Evolutionary conservation across 1,140 invertebrate species (phyloP), one percentile per base, ranked within the genome.

Genomic region (Ceratitis capitata): DNA sequence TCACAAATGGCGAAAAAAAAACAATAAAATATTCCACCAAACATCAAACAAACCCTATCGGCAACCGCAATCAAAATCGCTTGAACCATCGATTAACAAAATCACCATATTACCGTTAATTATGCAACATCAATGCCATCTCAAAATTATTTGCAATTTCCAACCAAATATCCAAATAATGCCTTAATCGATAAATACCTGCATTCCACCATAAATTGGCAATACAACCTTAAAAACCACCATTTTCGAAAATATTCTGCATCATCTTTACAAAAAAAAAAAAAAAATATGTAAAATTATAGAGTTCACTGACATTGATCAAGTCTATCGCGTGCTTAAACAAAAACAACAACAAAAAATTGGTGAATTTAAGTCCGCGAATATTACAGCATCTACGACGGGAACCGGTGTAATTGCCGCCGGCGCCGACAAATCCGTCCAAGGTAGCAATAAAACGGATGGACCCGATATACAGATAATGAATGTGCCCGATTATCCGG

Each of bases 281-380:
- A 14, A 10, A 16, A 4, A 5, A 10, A 56, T 61, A 7, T 26
- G n/a, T 26, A 61, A 12, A 1, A 53, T 2, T 19, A n/a, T 47
- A 91, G 90, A 91, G 90, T 89, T 91, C 86, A 91, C 90, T 92
- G 96, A 97, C 94, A 95, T 97, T 93, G 97, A 98, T 94, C 95
- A 96, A 92, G 97, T 96, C 91, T 98, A 98, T 93, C 97, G 97
- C 94, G 96, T 98, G 91, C 94, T 98, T 93, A 98, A 98, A 94
- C 96, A 97, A 93, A n/a, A n/a, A n/a, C n/a, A n/a, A n/a, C n/a
- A n/a, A n/a, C n/a, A n/a, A n/a, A n/a, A n/a, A n/a, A 97, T 97
- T 88, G 96, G 96, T 88, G 96, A 97, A 94, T 95, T 98, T 92
- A 94, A 94, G 91, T 91, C 87, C 87, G 88, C 85, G 88, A 87